A percentile compares a stretch with the other conserved stretches of the same genome.
Evolutionary conservation across 1,140 invertebrate genomes (phyloP).

Genomic region (Pteromalus puparum): DNA sequence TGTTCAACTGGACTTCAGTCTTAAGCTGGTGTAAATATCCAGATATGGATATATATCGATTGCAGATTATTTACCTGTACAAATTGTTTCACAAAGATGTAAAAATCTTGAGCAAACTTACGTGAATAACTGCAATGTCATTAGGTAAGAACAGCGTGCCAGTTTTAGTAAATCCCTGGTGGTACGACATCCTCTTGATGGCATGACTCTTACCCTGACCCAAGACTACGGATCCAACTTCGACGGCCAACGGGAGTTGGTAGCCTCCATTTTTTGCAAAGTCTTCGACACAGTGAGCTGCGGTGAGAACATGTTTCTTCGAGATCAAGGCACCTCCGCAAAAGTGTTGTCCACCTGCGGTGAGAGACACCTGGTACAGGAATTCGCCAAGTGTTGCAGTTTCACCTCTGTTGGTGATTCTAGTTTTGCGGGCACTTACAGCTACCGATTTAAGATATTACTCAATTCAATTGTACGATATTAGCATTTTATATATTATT

Average conservation of each 20-base stretch:
- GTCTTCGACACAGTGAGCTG: not conserved
- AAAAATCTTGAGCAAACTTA: not conserved
- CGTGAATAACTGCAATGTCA: slow-evolving; percentile 18
- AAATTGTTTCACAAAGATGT: not conserved
- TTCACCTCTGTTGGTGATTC: not conserved
- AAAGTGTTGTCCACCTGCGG: not conserved
- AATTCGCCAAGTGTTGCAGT: not conserved
- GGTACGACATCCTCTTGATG: not conserved
- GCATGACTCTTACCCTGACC: not conserved
- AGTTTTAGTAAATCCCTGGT: not conserved
- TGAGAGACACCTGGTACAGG: not conserved
- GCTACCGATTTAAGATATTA: not conserved
- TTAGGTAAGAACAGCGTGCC: not conserved
- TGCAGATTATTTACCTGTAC: not conserved
- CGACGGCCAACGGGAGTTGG: not conserved
- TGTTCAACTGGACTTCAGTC: not conserved
- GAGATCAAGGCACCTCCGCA: slow-evolving; percentile 20
- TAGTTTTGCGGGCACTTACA: not conserved
- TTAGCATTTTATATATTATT: not conserved
- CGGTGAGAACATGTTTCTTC: slow-evolving; percentile 9
- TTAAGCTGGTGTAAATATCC: not conserved
- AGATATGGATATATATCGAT: not conserved
- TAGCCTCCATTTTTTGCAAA: not conserved
- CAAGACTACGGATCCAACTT: not conserved
- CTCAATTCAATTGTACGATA: not conserved